These are phyloP conservation scores for Gasteruption jaculator DNA, from an alignment of 2,888 invertebrate species.

Conservation along the genomic window DNA sequence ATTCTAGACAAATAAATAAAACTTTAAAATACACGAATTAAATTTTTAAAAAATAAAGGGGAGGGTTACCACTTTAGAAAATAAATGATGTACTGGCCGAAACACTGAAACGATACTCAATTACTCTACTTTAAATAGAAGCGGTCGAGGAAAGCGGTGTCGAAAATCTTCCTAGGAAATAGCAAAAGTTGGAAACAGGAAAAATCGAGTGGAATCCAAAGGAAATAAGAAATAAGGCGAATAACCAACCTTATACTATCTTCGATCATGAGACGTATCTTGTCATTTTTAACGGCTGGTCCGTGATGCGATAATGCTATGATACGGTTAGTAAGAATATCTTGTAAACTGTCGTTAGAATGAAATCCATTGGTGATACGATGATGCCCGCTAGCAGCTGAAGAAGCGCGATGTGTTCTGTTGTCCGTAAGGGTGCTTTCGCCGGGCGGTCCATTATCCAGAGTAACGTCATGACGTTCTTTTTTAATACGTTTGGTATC, in stretches of 20 bases:
- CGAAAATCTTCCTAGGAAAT: too few species aligned
- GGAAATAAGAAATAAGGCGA: neutral
- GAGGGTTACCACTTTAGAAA: too few species aligned
- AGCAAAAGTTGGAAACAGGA: constrained; percentile 3
- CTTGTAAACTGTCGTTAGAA: constrained; percentile 40
- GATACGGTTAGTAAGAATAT: constrained; percentile 42
- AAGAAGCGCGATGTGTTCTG: constrained; percentile 20
- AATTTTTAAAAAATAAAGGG: too few species aligned
- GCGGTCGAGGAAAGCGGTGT: too few species aligned
- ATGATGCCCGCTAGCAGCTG: constrained; percentile 23
- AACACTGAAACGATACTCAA: too few species aligned
- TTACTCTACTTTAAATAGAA: too few species aligned
- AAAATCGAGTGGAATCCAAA: neutral
- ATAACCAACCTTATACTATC: constrained; percentile 59
- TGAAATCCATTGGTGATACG: constrained; percentile 45
- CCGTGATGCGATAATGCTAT: constrained; percentile 34
- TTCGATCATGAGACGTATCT: constrained; percentile 62
- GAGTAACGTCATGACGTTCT: constrained; percentile 31
- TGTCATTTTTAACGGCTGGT: constrained; percentile 40
- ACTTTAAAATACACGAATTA: too few species aligned
- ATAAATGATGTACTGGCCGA: too few species aligned
- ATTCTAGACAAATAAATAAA: too few species aligned
- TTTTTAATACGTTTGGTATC: constrained; percentile 43
- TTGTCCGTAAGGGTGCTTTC: constrained; percentile 9
- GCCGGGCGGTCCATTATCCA: constrained; percentile 23